phyloP scores from a whole-genome alignment of 2,113 vertebrate species.

The Heterochromis multidens region DNA sequence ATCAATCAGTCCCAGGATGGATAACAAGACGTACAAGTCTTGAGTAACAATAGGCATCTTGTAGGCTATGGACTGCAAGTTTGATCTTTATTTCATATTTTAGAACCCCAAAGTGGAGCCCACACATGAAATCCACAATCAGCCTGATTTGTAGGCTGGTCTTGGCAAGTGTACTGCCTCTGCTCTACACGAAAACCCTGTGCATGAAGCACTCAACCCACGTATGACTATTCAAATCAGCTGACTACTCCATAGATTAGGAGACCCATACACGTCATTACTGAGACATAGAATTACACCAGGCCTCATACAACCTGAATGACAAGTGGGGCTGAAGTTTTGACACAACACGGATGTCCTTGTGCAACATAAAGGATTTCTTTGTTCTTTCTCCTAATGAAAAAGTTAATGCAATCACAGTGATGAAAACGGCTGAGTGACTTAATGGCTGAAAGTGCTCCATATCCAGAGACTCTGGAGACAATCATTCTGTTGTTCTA shows the following conservation, averaged over 20 bases:
- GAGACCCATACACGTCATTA: neutral
- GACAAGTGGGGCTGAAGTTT: neutral
- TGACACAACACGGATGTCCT: neutral
- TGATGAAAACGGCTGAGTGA: neutral
- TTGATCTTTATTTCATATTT: conserved; percentile 14
- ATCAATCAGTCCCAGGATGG: conserved; percentile 61
- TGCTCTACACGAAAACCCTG: neutral
- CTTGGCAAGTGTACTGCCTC: neutral
- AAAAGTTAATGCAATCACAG: neutral
- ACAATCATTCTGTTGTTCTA: neutral
- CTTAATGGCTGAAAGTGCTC: neutral
- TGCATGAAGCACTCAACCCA: conserved; percentile 3
- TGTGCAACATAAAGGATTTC: neutral
- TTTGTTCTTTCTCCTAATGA: neutral
- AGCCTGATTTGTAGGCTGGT: neutral
- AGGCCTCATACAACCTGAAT: neutral
- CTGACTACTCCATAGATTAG: neutral
- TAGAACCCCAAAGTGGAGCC: neutral
- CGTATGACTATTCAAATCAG: neutral
- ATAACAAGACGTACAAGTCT: conserved; percentile 65
- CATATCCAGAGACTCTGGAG: neutral
- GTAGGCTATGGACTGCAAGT: conserved; percentile 17
- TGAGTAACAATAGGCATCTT: conserved; percentile 47
- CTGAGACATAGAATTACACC: neutral
- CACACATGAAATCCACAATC: neutral